phyloP scores from a whole-genome alignment of 2,888 invertebrate genomes.

The Melangyna quadrimaculata region DNA sequence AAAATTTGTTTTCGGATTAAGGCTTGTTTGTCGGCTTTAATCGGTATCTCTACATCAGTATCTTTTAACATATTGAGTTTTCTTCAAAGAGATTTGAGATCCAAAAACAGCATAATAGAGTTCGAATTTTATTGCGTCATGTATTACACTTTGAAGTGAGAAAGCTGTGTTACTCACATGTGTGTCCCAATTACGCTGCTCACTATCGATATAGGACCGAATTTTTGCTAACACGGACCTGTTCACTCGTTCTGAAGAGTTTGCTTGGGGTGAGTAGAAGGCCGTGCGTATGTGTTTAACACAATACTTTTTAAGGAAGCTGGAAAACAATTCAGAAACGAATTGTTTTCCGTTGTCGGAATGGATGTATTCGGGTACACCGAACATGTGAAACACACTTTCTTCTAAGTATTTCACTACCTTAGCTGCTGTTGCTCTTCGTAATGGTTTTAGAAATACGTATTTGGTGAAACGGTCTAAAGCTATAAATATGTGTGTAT shows the following conservation, averaged over 20 bases:
- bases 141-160: background rate
- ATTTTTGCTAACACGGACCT: background rate
- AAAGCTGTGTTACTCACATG: background rate
- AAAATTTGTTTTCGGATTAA: no score
- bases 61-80: no score
- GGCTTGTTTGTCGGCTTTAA: no score
- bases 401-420: no score
- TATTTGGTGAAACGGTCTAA: constrained; percentile 45
- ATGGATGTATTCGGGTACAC: constrained; percentile 67
- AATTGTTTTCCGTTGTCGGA: constrained; percentile 75
- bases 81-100: no score
- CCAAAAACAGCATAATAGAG: no score
- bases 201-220: no score
- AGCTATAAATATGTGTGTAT: background rate
- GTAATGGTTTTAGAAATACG: constrained; percentile 22
- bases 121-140: background rate
- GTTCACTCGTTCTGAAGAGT: constrained; percentile 52
- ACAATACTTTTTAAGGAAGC: constrained; percentile 56
- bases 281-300: constrained; percentile 66
- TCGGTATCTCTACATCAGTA: no score
- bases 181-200: background rate
- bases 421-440: constrained; percentile 13
- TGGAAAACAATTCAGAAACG: constrained; percentile 45
- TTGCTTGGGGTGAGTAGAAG: constrained; percentile 75
- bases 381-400: no score